phyloP scores from a whole-genome alignment of 2,888 invertebrate species.

The Meandrusa payeni region DNA sequence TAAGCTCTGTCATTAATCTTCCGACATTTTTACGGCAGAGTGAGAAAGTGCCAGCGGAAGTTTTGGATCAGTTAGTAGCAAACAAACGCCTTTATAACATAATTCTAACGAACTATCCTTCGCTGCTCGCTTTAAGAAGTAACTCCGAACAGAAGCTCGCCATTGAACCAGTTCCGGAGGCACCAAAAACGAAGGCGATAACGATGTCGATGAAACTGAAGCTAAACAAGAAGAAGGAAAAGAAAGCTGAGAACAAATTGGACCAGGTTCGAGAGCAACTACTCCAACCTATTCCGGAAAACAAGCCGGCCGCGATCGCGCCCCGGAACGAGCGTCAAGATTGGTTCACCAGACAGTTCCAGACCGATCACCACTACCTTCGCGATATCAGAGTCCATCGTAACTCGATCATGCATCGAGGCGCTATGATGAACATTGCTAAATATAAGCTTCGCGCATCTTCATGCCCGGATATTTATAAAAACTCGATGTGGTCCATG shows the following conservation, averaged over 20 bases:
- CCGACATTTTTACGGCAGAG: slow-evolving; percentile 89
- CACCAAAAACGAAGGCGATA: slow-evolving; percentile 72
- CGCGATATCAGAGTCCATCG: slow-evolving; percentile 87
- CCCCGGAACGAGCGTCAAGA: slow-evolving; percentile 53
- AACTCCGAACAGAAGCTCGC: slow-evolving; percentile 83
- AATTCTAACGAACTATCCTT: slow-evolving; percentile 87
- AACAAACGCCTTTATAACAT: slow-evolving; percentile 86
- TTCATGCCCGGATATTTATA: slow-evolving; percentile 95
- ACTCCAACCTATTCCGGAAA: slow-evolving; percentile 68
- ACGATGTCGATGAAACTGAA: slow-evolving; percentile 84
- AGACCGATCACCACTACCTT: slow-evolving; percentile 84
- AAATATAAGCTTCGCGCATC: slow-evolving; percentile 92
- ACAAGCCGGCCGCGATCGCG: slow-evolving; percentile 54
- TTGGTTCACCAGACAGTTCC: slow-evolving; percentile 76
- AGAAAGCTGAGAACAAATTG: slow-evolving; percentile 65
- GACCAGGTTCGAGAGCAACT: slow-evolving; percentile 62
- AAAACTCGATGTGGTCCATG: slow-evolving; percentile 92
- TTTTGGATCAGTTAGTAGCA: slow-evolving; percentile 82
- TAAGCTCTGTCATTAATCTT: slow-evolving; percentile 87
- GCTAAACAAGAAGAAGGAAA: slow-evolving; percentile 50
- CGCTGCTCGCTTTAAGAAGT: slow-evolving; percentile 82
- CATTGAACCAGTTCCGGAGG: slow-evolving; percentile 48
- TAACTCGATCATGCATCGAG: slow-evolving; percentile 92
- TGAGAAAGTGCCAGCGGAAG: slow-evolving; percentile 88
- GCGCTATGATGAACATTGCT: slow-evolving; percentile 91